A percentile compares a stretch with the other conserved stretches of the same genome.
These are phyloP conservation scores for Anguilla pacifica DNA, from an alignment of 2,797 vertebrate genomes.

Conservation along the genomic window DNA sequence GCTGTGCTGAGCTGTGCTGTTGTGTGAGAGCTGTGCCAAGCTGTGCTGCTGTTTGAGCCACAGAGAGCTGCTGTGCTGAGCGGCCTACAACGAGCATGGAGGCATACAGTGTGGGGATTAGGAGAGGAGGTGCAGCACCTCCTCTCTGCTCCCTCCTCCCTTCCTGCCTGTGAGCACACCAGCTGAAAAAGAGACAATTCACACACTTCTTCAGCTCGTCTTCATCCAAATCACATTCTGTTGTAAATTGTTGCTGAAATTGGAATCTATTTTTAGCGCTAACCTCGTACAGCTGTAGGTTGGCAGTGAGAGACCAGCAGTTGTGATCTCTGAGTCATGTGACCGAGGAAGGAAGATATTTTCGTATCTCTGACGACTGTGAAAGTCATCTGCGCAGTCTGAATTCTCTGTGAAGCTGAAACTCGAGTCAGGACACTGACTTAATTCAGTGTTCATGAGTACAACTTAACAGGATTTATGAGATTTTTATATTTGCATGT, in stretches of 20 bases:
- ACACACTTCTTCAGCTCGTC: not conserved
- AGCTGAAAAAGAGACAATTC: constrained; percentile 19
- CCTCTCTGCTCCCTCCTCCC: not conserved
- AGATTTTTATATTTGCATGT: not conserved
- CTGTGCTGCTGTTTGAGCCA: not conserved
- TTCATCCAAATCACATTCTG: constrained; percentile 20
- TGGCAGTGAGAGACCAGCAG: not conserved
- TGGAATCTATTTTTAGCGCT: constrained; percentile 22
- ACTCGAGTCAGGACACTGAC: not conserved
- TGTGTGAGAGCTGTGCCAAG: no score
- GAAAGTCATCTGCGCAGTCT: not conserved
- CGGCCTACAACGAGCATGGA: not conserved
- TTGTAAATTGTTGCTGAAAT: constrained; percentile 15
- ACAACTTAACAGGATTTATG: no score
- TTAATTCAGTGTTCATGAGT: not conserved
- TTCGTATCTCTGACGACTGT: not conserved
- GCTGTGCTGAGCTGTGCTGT: not conserved
- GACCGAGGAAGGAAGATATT: not conserved
- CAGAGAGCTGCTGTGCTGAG: not conserved
- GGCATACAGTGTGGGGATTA: not conserved
- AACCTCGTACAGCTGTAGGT: constrained; percentile 4
- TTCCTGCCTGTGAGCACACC: not conserved
- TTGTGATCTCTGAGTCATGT: constrained; percentile 1
- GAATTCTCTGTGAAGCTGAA: not conserved
- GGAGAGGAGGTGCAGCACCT: not conserved